Evolutionary conservation across 2,888 invertebrate species (phyloP).

Genomic region (Drosophila subsilvestris): DNA sequence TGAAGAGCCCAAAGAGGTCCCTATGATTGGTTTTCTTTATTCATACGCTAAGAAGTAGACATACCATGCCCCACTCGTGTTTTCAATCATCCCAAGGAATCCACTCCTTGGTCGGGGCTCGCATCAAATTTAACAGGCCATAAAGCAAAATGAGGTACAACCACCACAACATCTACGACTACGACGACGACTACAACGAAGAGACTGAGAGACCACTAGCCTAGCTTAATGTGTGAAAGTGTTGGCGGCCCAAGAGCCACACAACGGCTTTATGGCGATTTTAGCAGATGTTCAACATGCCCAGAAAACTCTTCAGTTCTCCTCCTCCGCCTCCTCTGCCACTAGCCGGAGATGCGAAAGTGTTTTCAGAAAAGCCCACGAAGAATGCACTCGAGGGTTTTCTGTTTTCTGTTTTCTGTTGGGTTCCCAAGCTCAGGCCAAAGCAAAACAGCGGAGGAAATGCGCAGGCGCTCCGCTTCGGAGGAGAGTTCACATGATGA

Average conservation of each 20-base stretch:
- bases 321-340: background rate
- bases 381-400: conserved; percentile 47
- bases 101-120: conserved; percentile 21
- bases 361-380: conserved; percentile 35
- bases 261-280: conserved; percentile 46
- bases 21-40: background rate
- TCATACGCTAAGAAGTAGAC: background rate
- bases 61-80: background rate
- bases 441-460: conserved; percentile 55
- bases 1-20: background rate
- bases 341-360: conserved; percentile 36
- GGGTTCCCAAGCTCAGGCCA: conserved; percentile 39
- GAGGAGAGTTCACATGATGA: conserved; percentile 73
- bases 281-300: conserved; percentile 48
- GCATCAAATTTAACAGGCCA: conserved; percentile 62
- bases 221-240: conserved; percentile 71
- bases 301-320: conserved; percentile 5
- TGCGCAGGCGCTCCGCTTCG: conserved; percentile 59
- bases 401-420: conserved; percentile 14
- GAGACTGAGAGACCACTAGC: conserved; percentile 24
- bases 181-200: background rate
- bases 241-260: conserved; percentile 48
- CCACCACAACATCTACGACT: conserved; percentile 22
- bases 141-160: conserved; percentile 69
- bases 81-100: conserved; percentile 21